Conservation (phyloP, 2,888 invertebrate species). For the Ypsolopha sequella region DNA sequence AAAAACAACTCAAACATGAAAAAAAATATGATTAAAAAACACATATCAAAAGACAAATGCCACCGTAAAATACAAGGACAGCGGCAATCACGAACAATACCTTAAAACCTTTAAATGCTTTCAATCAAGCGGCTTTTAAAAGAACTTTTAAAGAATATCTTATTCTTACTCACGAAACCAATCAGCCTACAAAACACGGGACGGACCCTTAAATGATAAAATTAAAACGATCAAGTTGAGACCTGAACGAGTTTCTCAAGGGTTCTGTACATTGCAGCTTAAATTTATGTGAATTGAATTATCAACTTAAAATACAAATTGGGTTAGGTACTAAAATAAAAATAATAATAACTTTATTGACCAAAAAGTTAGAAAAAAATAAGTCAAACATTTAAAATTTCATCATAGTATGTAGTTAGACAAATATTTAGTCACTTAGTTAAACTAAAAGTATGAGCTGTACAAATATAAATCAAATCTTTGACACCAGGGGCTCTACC, state of each 20-base stretch:
- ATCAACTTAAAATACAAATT: no score
- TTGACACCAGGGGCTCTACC: no score
- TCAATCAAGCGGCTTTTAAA: conserved; percentile 36
- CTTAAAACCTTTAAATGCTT: conserved; percentile 31
- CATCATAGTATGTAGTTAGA: no score
- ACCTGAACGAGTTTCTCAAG: background rate
- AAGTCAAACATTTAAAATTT: no score
- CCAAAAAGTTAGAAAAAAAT: no score
- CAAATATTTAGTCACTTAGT: no score
- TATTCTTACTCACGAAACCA: conserved; percentile 48
- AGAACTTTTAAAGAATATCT: conserved; percentile 44
- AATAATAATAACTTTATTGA: no score
- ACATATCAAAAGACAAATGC: background rate
- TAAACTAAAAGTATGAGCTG: no score
- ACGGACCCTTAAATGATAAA: conserved; percentile 2
- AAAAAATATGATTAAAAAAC: background rate
- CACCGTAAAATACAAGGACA: conserved; percentile 7
- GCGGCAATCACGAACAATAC: conserved; percentile 9
- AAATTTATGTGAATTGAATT: no score
- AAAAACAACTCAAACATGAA: background rate
- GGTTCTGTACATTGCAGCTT: background rate
- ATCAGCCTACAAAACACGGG: conserved; percentile 26
- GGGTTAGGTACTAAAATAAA: no score
- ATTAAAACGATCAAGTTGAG: background rate
- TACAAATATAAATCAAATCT: no score